phyloP scores from a whole-genome alignment of 2,797 vertebrate genomes.

The Megaceryle alcyon region DNA sequence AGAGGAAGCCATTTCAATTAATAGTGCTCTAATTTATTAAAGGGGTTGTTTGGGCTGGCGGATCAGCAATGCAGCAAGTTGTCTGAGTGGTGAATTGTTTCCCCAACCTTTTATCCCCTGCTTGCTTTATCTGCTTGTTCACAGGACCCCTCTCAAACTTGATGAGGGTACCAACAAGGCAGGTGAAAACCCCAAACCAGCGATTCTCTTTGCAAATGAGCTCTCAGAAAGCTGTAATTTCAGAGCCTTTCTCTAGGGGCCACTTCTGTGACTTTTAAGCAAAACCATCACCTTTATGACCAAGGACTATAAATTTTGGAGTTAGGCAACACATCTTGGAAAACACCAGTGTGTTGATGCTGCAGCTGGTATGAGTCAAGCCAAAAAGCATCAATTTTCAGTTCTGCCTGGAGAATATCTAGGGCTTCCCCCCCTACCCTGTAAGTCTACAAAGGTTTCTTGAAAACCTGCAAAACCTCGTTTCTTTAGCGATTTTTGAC shows the following conservation, averaged over 20 bases:
- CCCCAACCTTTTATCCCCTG: not conserved
- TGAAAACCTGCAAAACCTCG: not conserved
- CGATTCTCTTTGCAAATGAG: not conserved
- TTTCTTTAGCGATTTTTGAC: not conserved
- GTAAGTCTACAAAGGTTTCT: not conserved
- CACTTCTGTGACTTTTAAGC: not conserved
- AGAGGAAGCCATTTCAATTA: slow-evolving; percentile 73
- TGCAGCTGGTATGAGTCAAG: not conserved
- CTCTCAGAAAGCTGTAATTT: not conserved
- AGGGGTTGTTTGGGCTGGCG: slow-evolving; percentile 54
- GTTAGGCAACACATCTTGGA: not conserved
- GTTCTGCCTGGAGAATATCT: not conserved
- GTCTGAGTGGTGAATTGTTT: not conserved
- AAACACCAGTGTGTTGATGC: not conserved
- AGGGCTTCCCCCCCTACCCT: not conserved
- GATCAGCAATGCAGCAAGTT: slow-evolving; percentile 13
- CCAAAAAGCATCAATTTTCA: not conserved
- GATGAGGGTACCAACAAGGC: not conserved
- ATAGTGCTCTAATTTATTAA: slow-evolving; percentile 73
- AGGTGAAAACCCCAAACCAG: not conserved
- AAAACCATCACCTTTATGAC: not conserved
- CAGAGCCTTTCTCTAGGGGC: not conserved
- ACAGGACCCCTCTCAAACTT: not conserved
- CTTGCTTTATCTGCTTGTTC: not conserved
- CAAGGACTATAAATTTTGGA: not conserved